Evolutionary conservation across 2,113 vertebrate species (phyloP).

Genomic region (Hyla sarda): DNA sequence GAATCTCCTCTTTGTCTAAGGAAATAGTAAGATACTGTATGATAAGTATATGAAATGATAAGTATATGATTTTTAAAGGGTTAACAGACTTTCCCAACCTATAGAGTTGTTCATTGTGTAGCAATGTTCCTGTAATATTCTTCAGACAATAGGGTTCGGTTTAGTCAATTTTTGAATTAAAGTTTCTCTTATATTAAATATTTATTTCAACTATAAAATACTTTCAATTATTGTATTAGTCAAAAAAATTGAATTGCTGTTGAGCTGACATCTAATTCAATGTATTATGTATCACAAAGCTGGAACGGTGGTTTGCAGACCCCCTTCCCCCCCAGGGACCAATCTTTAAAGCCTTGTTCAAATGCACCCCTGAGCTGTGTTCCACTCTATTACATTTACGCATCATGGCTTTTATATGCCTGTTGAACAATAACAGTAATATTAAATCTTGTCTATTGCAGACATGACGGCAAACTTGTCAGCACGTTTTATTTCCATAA

Average conservation of each 20-base stretch:
- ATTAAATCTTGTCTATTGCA: constrained; percentile 1
- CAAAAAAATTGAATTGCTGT: background rate
- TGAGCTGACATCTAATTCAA: background rate
- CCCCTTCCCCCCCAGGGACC: background rate
- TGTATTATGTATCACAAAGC: background rate
- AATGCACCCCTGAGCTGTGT: background rate
- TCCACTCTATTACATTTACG: background rate
- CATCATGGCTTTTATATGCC: background rate
- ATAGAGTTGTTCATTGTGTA: background rate
- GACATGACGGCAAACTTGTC: background rate
- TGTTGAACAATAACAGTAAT: constrained; percentile 15
- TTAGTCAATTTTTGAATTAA: background rate
- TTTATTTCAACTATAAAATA: background rate
- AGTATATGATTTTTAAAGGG: background rate
- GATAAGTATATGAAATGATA: no score
- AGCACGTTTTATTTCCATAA: background rate
- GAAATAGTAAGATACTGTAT: no score
- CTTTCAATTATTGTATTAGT: background rate
- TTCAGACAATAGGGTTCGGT: background rate
- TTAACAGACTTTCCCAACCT: background rate
- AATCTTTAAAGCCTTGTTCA: background rate
- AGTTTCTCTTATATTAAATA: background rate
- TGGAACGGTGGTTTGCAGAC: background rate
- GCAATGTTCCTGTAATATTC: background rate
- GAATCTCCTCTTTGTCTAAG: background rate